A percentile compares a stretch with the other conserved stretches of the same genome.
phyloP scores from a whole-genome alignment of 2,888 invertebrate genomes.

The Hyposoter dolosus region DNA sequence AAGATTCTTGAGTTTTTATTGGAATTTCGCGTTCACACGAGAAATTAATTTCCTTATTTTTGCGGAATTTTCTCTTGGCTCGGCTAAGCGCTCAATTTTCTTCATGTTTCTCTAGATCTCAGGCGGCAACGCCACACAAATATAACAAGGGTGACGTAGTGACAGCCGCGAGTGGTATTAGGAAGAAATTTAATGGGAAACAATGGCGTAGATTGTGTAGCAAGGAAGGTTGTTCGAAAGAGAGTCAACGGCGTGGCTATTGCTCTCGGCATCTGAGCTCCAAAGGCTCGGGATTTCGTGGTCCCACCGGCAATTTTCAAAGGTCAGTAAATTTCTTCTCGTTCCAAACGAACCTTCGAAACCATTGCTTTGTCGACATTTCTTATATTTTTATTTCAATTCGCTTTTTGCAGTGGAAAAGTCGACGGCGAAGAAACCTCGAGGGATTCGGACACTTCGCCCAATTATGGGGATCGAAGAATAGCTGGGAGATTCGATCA shows the following conservation, averaged over 20 bases:
- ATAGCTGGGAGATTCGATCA: slow-evolving; percentile 95
- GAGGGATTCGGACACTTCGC: slow-evolving; percentile 94
- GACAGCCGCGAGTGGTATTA: slow-evolving; percentile 96
- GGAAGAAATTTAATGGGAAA: slow-evolving; percentile 99
- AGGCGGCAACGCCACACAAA: slow-evolving; percentile 97
- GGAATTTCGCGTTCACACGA: slow-evolving; percentile 10
- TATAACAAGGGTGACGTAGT: slow-evolving; percentile 99
- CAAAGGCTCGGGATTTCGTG: slow-evolving; percentile 87
- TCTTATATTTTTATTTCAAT: neutral
- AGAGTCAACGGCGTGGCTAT: slow-evolving; percentile 98
- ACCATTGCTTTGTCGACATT: neutral
- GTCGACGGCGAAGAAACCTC: slow-evolving; percentile 95
- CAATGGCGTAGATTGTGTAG: slow-evolving; percentile 99
- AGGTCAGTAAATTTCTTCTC: slow-evolving; percentile 70
- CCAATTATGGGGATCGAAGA: slow-evolving; percentile 91
- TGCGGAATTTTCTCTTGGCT: neutral
- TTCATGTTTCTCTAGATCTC: slow-evolving; percentile 87
- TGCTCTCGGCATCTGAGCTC: slow-evolving; percentile 98
- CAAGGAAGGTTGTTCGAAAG: slow-evolving; percentile 97
- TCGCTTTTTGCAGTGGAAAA: slow-evolving; percentile 84
- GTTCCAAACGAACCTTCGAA: neutral
- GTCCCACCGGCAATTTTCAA: slow-evolving; percentile 80
- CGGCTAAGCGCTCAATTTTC: slow-evolving; percentile 37
- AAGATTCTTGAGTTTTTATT: slow-evolving; percentile 62
- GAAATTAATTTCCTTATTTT: slow-evolving; percentile 12